phyloP scores from a whole-genome alignment of 2,113 vertebrate species.

The Macrotus californicus region DNA sequence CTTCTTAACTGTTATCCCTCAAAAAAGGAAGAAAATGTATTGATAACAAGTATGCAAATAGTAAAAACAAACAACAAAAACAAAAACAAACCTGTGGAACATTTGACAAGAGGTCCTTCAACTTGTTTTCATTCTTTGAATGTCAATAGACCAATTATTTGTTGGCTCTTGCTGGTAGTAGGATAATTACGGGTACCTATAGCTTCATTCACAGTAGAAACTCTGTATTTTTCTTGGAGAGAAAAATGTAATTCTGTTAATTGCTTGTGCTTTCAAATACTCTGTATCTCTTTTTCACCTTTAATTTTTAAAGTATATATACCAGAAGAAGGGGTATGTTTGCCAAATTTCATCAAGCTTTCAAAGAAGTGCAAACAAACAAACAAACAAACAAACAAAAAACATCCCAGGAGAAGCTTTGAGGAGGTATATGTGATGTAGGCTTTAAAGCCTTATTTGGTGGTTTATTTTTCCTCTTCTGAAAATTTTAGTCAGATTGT shows the following conservation, averaged over 20 bases:
- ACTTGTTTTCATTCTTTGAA: neutral
- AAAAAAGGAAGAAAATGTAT: neutral
- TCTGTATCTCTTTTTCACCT: neutral
- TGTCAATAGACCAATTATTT: neutral
- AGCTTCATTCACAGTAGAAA: neutral
- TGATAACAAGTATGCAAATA: neutral
- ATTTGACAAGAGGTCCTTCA: neutral
- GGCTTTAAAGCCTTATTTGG: neutral
- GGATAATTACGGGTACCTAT: neutral
- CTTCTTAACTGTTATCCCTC: neutral
- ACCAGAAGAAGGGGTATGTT: neutral
- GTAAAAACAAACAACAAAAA: neutral
- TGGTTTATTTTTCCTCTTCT: neutral
- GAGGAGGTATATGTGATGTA: neutral
- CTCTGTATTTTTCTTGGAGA: neutral
- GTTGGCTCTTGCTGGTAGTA: neutral
- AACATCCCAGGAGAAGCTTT: neutral
- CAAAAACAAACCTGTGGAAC: neutral
- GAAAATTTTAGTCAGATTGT: neutral
- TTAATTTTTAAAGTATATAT: neutral
- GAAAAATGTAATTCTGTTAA: neutral
- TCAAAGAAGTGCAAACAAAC: neutral
- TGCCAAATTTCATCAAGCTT: neutral
- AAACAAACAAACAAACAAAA: neutral
- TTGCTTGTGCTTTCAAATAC: neutral